Conservation (phyloP, 2,797 vertebrate genomes). For the Liparis tanakae region DNA sequence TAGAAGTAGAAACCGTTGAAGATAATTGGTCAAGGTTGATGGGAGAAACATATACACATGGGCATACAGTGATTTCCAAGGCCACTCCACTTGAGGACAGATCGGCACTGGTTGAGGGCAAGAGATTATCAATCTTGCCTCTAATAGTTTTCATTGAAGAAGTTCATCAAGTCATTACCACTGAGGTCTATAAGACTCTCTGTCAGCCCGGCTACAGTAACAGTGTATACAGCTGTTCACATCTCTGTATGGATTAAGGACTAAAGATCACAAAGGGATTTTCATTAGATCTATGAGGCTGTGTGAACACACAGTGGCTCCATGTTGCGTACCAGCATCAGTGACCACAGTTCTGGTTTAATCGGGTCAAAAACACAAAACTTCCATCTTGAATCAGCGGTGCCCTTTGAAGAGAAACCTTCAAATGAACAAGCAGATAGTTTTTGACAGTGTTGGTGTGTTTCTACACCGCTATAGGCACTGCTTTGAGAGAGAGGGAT, state of each 20-base stretch:
- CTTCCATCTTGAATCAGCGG: conserved; percentile 7
- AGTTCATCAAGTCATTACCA: too few species aligned
- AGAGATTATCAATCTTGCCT: too few species aligned
- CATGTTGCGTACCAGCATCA: not conserved
- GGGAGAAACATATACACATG: too few species aligned
- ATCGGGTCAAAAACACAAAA: not conserved
- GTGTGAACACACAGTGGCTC: not conserved
- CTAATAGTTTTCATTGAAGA: too few species aligned
- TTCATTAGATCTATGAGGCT: not conserved
- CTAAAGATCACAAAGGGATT: not conserved
- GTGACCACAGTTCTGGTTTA: not conserved
- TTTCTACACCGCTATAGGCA: not conserved
- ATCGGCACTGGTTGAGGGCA: too few species aligned
- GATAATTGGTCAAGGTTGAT: too few species aligned
- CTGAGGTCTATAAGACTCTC: too few species aligned
- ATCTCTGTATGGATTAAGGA: not conserved
- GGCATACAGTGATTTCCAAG: too few species aligned
- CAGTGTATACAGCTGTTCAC: not conserved
- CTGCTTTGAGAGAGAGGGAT: not conserved
- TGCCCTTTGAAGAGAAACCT: conserved; percentile 1
- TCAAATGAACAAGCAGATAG: not conserved
- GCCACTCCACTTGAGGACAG: too few species aligned
- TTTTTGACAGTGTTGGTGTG: not conserved
- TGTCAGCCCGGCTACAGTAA: too few species aligned
- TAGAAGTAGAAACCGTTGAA: too few species aligned